Evolutionary conservation across 2,888 invertebrate species (phyloP), one percentile per base, ranked within the genome.

Genomic region (Drosophila aldrichi): DNA sequence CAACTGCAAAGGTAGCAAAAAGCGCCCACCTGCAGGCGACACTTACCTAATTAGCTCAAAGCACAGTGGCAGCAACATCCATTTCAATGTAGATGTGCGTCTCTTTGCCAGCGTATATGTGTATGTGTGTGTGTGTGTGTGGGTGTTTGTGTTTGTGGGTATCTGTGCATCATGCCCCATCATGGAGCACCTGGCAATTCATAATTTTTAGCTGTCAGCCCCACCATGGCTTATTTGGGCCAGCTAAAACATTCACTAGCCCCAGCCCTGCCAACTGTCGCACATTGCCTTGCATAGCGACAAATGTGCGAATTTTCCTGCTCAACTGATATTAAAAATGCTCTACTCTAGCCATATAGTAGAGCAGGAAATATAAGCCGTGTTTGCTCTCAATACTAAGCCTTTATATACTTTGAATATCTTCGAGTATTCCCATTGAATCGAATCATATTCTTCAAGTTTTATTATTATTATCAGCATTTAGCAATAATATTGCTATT

Each of bases 41-140:
- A 88, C 87, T 83, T 77, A 63, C 82, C 79, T 83, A 84, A 84
- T 84, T 88, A 84, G 82, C 86, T 73, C 74, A 80, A 68, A 57
- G 70, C 67, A 52, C 67, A 43, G 34, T 58, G 77, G 41, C 74
- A 66, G 57, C 60, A 43, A 54, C 60, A 43, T 59, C 58, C 57
- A 69, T 72, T 76, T 56, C 73, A 58, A 51, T 69, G 59, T 63
- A 14, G 16, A 25, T 52, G 44, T 22, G 25, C n/a, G 34, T 56
- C 43, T 22, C 29, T 22, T 34, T 59, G 20, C 25, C 48, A 29
- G 46, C 65, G n/a, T 18, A 18, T 18, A 5, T 57, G 40, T 41
- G 43, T 22, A 3, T 43, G 18, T 14, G 36, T 14, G 2, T 36
- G 5, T 36, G 14, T 36, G 14, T 12, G 4, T 36, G 38, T 38